These are phyloP conservation scores for Calameuta idolon DNA, from an alignment of 2,888 invertebrate genomes.

Conservation along the genomic window DNA sequence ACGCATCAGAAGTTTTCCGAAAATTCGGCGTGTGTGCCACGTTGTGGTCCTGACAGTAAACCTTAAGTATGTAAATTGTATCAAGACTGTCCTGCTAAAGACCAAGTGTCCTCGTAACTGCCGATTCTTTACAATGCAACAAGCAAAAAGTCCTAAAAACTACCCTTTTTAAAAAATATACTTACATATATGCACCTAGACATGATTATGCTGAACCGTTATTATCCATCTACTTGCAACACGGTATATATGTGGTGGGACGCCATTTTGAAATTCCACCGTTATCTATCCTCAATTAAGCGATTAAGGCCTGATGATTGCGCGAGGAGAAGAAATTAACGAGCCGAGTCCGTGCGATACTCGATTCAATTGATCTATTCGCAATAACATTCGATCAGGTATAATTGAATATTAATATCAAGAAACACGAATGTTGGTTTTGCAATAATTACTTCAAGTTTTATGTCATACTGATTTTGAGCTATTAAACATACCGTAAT, in stretches of 20 bases:
- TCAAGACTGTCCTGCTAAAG: too few species aligned
- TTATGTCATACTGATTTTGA: not conserved
- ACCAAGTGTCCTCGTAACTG: too few species aligned
- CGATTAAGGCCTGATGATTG: not conserved
- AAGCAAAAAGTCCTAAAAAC: too few species aligned
- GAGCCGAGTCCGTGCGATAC: not conserved
- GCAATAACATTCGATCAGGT: not conserved
- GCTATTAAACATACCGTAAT: not conserved
- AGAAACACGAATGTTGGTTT: not conserved
- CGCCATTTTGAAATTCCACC: not conserved
- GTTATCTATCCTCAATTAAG: not conserved
- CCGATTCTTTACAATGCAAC: too few species aligned
- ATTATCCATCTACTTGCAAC: not conserved
- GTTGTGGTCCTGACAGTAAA: too few species aligned
- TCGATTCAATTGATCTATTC: not conserved
- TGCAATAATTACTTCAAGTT: not conserved
- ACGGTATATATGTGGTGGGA: not conserved
- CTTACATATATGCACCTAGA: not conserved
- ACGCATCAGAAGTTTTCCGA: too few species aligned
- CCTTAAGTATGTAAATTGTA: too few species aligned
- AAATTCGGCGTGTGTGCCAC: too few species aligned
- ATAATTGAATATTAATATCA: not conserved
- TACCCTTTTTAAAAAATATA: slow-evolving; percentile 13
- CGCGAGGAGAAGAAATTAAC: not conserved
- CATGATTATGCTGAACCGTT: not conserved